These are phyloP conservation scores for Ibidorhyncha struthersii DNA, from an alignment of 2,113 vertebrate species.

Conservation along the genomic window DNA sequence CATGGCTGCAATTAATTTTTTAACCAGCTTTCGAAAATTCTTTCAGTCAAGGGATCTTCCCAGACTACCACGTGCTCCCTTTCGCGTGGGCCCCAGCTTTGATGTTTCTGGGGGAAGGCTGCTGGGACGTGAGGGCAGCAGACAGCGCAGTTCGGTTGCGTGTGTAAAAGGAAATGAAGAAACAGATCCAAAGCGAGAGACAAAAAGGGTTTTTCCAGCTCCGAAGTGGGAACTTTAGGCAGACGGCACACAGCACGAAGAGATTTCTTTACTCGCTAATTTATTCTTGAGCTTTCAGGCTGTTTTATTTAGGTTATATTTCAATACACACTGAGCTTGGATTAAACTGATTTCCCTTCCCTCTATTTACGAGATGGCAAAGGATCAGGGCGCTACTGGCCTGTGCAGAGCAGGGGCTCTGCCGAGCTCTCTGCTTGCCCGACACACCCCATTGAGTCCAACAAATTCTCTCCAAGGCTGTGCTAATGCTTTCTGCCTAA, in stretches of 20 bases:
- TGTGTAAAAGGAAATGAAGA: neutral
- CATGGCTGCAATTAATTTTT: neutral
- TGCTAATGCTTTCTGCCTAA: neutral
- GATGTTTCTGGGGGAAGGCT: neutral
- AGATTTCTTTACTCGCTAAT: neutral
- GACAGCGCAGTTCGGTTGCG: fast-evolving
- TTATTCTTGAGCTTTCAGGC: neutral
- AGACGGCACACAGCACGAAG: neutral
- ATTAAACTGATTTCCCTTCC: neutral
- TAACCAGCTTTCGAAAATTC: neutral
- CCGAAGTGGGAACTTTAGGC: neutral
- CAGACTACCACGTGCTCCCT: neutral
- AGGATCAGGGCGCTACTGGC: neutral
- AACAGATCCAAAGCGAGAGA: neutral
- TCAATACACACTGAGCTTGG: neutral
- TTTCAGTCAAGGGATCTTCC: neutral
- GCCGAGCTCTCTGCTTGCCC: neutral
- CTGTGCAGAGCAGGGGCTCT: neutral
- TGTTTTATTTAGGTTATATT: neutral
- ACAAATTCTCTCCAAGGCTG: neutral
- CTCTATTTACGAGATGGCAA: neutral
- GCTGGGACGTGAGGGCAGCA: neutral
- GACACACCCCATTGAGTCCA: neutral
- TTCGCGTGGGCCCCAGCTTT: neutral
- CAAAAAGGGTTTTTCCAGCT: neutral